phyloP scores from a whole-genome alignment of 2,888 invertebrate genomes.

The Nudaria mundana region DNA sequence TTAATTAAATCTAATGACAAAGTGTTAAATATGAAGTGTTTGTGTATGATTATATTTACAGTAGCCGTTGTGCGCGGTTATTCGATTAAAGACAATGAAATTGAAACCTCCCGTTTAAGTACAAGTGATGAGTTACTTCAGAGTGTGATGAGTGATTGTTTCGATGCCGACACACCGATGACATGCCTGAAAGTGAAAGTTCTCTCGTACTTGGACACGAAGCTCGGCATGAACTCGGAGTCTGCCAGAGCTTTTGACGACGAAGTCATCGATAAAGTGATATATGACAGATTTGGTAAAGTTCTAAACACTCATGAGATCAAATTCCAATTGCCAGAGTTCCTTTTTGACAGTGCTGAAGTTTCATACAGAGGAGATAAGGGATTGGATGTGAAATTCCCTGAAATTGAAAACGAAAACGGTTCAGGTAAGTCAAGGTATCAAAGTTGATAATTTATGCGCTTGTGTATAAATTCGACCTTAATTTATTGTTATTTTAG shows the following conservation, averaged over 20 bases:
- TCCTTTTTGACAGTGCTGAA: slow-evolving; percentile 85
- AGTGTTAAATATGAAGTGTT: slow-evolving; percentile 74
- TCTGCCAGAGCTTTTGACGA: slow-evolving; percentile 82
- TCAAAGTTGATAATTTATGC: neutral
- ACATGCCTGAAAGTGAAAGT: slow-evolving; percentile 89
- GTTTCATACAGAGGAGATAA: slow-evolving; percentile 84
- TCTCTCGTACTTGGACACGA: slow-evolving; percentile 87
- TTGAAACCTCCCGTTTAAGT: slow-evolving; percentile 78
- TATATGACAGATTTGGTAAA: slow-evolving; percentile 86
- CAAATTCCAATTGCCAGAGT: slow-evolving; percentile 86
- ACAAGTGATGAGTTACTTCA: slow-evolving; percentile 86
- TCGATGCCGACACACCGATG: slow-evolving; percentile 84
- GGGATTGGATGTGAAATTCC: slow-evolving; percentile 84
- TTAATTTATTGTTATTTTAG: slow-evolving; percentile 63
- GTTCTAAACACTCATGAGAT: slow-evolving; percentile 89
- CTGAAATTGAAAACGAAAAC: slow-evolving; percentile 73
- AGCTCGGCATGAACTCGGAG: slow-evolving; percentile 83
- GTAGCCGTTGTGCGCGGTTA: slow-evolving; percentile 70
- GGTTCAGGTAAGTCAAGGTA: slow-evolving; percentile 74
- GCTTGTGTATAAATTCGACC: slow-evolving; percentile 1
- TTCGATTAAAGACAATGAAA: slow-evolving; percentile 80
- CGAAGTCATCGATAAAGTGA: slow-evolving; percentile 86
- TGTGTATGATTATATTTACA: slow-evolving; percentile 77
- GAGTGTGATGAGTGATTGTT: slow-evolving; percentile 87
- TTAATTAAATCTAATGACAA: slow-evolving; percentile 72